phyloP scores from a whole-genome alignment of 30 jellyfish, hydroid and myxozoan genomes.

The Hydra vulgaris region DNA sequence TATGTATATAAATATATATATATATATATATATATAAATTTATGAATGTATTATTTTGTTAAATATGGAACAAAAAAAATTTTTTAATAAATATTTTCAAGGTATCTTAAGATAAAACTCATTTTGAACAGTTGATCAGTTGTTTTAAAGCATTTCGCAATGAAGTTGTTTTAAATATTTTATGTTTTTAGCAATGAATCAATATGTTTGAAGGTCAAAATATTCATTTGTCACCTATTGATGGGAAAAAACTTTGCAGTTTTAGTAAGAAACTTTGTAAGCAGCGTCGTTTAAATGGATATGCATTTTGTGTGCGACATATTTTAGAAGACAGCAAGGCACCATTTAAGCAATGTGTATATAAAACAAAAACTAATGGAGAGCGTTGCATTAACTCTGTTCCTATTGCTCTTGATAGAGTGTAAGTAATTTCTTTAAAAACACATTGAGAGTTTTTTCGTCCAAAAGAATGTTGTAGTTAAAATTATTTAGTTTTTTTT shows the following conservation, averaged over 20 bases:
- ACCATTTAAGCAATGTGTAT: constrained; percentile 92
- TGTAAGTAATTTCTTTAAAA: constrained; percentile 33
- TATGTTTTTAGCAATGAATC: neutral
- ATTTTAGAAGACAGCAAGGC: constrained; percentile 83
- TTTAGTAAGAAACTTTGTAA: constrained; percentile 84
- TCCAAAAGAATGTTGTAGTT: neutral
- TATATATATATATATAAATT: too few species aligned
- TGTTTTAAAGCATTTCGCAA: too few species aligned
- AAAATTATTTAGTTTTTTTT: too few species aligned
- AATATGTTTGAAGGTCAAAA: constrained; percentile 88
- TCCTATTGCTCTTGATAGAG: constrained; percentile 69
- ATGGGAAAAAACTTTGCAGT: constrained; percentile 88
- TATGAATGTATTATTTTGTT: too few species aligned
- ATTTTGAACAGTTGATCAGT: too few species aligned
- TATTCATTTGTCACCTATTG: constrained; percentile 86
- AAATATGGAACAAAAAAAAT: too few species aligned
- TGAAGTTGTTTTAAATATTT: too few species aligned
- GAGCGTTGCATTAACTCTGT: constrained; percentile 88
- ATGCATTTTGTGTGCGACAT: constrained; percentile 93
- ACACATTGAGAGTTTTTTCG: too few species aligned
- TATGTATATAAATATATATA: too few species aligned
- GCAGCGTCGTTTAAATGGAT: constrained; percentile 87
- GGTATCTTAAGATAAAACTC: too few species aligned
- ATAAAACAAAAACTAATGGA: constrained; percentile 57
- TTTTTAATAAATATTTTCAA: too few species aligned